These are phyloP conservation scores for Python bivittatus DNA, from an alignment of 2,113 vertebrate genomes.

Conservation along the genomic window DNA sequence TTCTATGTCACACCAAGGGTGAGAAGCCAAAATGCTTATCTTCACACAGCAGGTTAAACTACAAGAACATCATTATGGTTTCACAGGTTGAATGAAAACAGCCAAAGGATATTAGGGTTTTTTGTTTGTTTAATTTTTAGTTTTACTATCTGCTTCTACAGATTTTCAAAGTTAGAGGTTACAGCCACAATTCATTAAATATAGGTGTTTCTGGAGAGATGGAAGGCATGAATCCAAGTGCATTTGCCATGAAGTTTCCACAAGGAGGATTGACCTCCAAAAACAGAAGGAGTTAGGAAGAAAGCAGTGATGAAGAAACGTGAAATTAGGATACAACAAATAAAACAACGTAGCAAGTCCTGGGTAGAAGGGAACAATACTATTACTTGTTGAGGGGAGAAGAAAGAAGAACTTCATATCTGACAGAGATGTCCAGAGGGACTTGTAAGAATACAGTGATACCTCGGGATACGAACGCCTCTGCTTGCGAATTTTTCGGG, in stretches of 20 bases:
- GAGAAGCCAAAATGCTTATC: background rate
- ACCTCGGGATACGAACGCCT: too few species aligned
- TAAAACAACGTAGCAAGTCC: background rate
- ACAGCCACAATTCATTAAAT: background rate
- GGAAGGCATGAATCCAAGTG: constrained; percentile 1
- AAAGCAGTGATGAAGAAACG: background rate
- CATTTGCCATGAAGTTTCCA: constrained; percentile 8
- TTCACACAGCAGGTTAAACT: background rate
- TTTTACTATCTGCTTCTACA: background rate
- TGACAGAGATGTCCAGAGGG: background rate
- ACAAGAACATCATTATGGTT: background rate
- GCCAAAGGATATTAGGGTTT: background rate
- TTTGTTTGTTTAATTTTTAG: background rate
- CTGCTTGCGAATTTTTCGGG: too few species aligned
- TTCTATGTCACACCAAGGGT: background rate
- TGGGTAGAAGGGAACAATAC: background rate
- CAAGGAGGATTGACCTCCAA: background rate
- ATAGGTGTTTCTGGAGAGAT: background rate
- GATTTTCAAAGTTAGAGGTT: background rate
- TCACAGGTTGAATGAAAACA: background rate
- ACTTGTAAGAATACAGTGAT: background rate
- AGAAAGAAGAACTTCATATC: background rate
- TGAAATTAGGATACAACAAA: background rate
- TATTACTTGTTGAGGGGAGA: background rate
- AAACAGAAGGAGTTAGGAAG: background rate